phyloP scores from a whole-genome alignment of 2,888 invertebrate species.

The Orchestes rusci region DNA sequence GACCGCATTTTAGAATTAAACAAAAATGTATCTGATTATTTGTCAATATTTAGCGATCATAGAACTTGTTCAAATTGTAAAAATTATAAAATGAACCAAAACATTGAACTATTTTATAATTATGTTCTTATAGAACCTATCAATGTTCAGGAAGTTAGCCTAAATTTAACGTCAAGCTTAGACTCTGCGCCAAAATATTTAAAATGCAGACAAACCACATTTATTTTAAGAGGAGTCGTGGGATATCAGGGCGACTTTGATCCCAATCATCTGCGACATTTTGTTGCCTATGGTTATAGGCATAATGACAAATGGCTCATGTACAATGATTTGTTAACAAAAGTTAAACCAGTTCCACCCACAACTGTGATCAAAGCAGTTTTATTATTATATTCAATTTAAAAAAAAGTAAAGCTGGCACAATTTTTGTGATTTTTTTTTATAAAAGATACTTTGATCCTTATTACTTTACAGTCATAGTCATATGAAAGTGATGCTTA shows the following conservation, averaged over 20 bases:
- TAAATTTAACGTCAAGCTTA: slow-evolving; percentile 1
- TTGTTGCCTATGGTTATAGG: slow-evolving; percentile 5
- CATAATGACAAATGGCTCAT: slow-evolving; percentile 2
- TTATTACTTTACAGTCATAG: no score
- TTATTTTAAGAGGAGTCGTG: neutral
- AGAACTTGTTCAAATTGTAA: neutral
- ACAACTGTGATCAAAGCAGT: no score
- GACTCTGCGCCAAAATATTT: slow-evolving; percentile 5
- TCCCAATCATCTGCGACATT: slow-evolving; percentile 6
- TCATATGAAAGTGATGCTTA: no score
- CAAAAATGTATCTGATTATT: slow-evolving; percentile 2
- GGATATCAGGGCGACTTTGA: slow-evolving; percentile 4
- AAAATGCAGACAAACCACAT: neutral
- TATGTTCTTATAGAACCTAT: slow-evolving; percentile 8
- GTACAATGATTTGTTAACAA: slow-evolving; percentile 5
- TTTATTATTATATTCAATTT: no score
- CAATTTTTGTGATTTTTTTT: no score
- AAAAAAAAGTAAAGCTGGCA: no score
- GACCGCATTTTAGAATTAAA: neutral
- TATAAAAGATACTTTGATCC: no score
- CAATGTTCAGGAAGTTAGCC: no score
- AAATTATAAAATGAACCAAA: neutral
- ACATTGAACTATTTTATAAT: neutral
- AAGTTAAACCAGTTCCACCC: slow-evolving; percentile 1
- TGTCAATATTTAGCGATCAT: neutral